Evolutionary conservation across 2,888 invertebrate species (phyloP).

Genomic region (Drosophila greeni): DNA sequence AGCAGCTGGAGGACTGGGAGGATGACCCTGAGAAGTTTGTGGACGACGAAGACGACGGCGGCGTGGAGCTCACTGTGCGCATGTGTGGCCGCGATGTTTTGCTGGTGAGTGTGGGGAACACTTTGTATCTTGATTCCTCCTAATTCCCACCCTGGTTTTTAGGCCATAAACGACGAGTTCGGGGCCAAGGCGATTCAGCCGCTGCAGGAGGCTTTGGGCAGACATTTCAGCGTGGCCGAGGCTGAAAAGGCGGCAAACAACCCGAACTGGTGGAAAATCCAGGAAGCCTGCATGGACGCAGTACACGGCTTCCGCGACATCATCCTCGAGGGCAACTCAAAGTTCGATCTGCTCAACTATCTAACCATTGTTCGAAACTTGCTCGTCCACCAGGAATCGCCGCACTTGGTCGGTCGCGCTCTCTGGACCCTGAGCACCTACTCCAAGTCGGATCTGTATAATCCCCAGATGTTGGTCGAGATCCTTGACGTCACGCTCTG

Average conservation of each 20-base stretch:
- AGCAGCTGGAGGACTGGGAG: conserved; percentile 83
- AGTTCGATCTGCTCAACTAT: conserved; percentile 78
- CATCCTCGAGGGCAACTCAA: conserved; percentile 75
- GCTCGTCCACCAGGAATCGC: conserved; percentile 75
- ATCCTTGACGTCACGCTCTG: conserved; percentile 75
- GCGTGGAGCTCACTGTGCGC: conserved; percentile 83
- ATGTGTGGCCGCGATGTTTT: conserved; percentile 84
- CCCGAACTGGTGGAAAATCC: conserved; percentile 83
- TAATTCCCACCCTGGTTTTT: background rate
- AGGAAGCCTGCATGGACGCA: conserved; percentile 83
- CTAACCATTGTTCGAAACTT: conserved; percentile 76
- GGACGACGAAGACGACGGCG: conserved; percentile 84
- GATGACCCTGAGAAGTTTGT: conserved; percentile 84
- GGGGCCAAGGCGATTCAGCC: conserved; percentile 81
- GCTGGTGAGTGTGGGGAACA: conserved; percentile 76
- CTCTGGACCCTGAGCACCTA: conserved; percentile 78
- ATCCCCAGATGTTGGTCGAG: conserved; percentile 76
- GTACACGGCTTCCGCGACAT: conserved; percentile 81
- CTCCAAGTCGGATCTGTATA: conserved; percentile 76
- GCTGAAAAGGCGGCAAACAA: conserved; percentile 79
- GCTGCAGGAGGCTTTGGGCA: conserved; percentile 81
- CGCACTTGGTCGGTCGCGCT: conserved; percentile 77
- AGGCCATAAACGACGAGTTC: conserved; percentile 80
- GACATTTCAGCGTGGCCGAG: conserved; percentile 82
- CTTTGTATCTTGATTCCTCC: too few species aligned